These are phyloP conservation scores for Leuctra nigra DNA, from an alignment of 2,888 invertebrate species.

Conservation along the genomic window DNA sequence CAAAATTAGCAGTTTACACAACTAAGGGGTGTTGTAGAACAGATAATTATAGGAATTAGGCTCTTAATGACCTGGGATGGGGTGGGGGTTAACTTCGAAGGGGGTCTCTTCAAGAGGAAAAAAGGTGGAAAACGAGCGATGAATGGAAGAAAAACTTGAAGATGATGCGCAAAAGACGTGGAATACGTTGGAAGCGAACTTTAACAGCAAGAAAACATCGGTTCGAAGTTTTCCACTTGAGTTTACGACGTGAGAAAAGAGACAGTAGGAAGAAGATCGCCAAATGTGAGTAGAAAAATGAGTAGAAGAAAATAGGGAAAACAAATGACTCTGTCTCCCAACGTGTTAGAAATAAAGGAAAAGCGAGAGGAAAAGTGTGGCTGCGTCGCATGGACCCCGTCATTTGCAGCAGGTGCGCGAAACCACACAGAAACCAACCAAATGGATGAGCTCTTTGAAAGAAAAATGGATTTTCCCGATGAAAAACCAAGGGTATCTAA, in stretches of 20 bases:
- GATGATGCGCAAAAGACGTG: slow-evolving; percentile 3
- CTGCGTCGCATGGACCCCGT: slow-evolving; percentile 1
- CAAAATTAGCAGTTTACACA: slow-evolving; percentile 18
- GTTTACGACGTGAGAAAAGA: slow-evolving; percentile 25
- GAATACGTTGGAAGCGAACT: not conserved
- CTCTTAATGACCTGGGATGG: slow-evolving; percentile 12
- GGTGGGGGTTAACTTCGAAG: not conserved
- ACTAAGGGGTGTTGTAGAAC: slow-evolving; percentile 16
- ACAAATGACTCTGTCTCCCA: slow-evolving; percentile 24
- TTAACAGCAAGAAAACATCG: slow-evolving; percentile 11
- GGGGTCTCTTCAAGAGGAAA: not conserved
- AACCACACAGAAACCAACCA: slow-evolving; percentile 16
- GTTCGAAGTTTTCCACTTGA: slow-evolving; percentile 24
- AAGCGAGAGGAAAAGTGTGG: not conserved
- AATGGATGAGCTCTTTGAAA: slow-evolving; percentile 22
- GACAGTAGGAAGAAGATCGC: slow-evolving; percentile 20
- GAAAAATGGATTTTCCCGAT: slow-evolving; percentile 18
- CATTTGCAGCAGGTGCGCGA: slow-evolving; percentile 22
- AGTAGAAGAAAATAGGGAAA: slow-evolving; percentile 25
- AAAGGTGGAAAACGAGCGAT: slow-evolving; percentile 5
- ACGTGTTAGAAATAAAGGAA: slow-evolving; percentile 14
- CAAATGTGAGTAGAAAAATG: slow-evolving; percentile 26
- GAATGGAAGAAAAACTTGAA: slow-evolving; percentile 6
- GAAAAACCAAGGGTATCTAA: not conserved
- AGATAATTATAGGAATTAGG: slow-evolving; percentile 18